A percentile compares a stretch with the other conserved stretches of the same genome.
Conservation (phyloP, 2,113 vertebrate genomes). For the Burhinus oedicnemus region DNA sequence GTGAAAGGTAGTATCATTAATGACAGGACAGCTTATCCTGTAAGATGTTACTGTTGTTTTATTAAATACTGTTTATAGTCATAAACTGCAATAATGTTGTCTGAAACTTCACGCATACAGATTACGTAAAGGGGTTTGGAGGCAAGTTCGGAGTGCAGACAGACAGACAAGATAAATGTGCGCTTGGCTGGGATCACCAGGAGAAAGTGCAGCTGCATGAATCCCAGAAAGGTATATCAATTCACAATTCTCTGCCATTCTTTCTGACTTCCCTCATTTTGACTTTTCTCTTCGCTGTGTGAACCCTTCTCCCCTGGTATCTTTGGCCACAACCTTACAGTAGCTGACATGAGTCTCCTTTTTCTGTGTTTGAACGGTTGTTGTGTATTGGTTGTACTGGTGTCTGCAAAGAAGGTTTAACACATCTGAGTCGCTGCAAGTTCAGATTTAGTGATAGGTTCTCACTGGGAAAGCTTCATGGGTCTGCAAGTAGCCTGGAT, state of each 20-base stretch:
- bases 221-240: constrained; percentile 90
- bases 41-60: not conserved
- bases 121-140: constrained; percentile 95
- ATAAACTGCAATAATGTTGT: not conserved
- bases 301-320: not conserved
- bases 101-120: constrained; percentile 73
- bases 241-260: not conserved
- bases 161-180: constrained; percentile 95
- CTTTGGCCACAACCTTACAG: not conserved
- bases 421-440: not conserved
- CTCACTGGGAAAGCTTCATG: not conserved
- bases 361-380: not conserved
- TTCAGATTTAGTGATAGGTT: not conserved
- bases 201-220: constrained; percentile 95
- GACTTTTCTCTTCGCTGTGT: not conserved
- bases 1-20: not conserved
- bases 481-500: not conserved
- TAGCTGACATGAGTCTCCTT: not conserved
- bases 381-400: not conserved
- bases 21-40: not conserved
- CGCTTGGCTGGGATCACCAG: constrained; percentile 97
- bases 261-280: not conserved
- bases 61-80: not conserved
- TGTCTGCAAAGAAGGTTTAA: not conserved
- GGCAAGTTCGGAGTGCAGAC: constrained; percentile 98